These are phyloP conservation scores for Bucco capensis DNA, from an alignment of 2,113 vertebrate genomes.

Conservation along the genomic window DNA sequence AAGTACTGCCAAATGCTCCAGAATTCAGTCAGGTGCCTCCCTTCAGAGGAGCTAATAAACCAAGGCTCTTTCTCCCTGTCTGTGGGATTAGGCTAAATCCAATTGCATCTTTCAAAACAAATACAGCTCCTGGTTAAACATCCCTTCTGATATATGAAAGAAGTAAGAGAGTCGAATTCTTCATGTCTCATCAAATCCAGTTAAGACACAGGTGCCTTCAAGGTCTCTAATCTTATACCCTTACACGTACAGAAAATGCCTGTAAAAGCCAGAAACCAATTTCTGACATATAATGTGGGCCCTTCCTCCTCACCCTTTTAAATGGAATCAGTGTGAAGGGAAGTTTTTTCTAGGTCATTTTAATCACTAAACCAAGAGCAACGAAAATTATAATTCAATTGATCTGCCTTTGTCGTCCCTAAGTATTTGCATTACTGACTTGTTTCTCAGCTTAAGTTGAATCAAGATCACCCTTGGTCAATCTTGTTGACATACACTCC, in stretches of 20 bases:
- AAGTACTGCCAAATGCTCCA: background rate
- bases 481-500: background rate
- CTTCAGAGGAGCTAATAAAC: conserved; percentile 29
- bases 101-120: conserved; percentile 54
- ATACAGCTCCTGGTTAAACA: conserved; percentile 44
- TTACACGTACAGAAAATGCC: background rate
- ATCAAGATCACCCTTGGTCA: conserved; percentile 4
- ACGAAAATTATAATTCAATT: background rate
- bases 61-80: background rate
- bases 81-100: conserved; percentile 35
- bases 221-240: background rate
- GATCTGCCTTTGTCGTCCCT: background rate
- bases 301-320: background rate
- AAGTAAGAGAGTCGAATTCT: background rate
- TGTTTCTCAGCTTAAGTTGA: background rate
- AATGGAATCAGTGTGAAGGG: background rate
- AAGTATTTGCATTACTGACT: background rate
- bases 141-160: background rate
- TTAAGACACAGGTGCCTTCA: conserved; percentile 5
- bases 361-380: conserved; percentile 1
- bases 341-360: conserved; percentile 27
- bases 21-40: background rate
- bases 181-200: background rate
- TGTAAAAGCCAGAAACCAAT: background rate
- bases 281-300: background rate